Base-by-base conservation (phyloP, 2,113 vertebrate genomes). In the Heteronetta atricapilla region DNA sequence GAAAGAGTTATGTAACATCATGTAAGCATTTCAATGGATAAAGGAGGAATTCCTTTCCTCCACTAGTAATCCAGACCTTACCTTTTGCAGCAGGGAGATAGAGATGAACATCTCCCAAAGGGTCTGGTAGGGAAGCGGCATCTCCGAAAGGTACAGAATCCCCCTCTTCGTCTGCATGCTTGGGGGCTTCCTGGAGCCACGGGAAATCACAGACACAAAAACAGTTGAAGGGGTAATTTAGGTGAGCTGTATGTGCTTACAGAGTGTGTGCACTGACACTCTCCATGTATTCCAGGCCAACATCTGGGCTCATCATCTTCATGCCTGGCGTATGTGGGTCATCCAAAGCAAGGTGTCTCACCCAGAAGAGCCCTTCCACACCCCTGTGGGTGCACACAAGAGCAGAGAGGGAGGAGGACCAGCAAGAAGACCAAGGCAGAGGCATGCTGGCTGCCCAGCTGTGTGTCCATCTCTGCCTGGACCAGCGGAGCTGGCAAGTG, bases 41-140 rank as follows among this genome's bases (percentile, higher is more conserved):
- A 50, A 33, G 33, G 16, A 50, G 67, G 44, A 34, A 34, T n/a
- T 31, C 66, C 23, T 34, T 69, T 52, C 46, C 67, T 69, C 44
- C 28, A 6, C 23, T 34, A 36, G 8, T 7, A 36, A 34, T 28
- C 17, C n/a, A 13, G 17, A 28, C 12, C n/a, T 50, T 52, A 70
- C 67, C 23, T 50, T 52, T 4, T 50, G 6, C 67, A 70, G 67
- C 67, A 70, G 8, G 11, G 7, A 18, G 5, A 2, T 13, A 36
- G 3, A 7, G 3, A 3, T 0, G 64, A 6, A 52, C 93, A 95
- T 28, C 2, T 79, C 48, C 86, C 95, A 44, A 59, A 0, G 6
- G 5, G 0, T 52, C 0, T 21, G 0, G 2, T 0, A 28, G 44
- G 16, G 29, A 2, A 16, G 0, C 0, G 3, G 15, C 95, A 95